Evolutionary conservation across 2,888 invertebrate genomes (phyloP), one percentile per base, ranked within the genome.

Genomic region (Troides oblongomaculatus): DNA sequence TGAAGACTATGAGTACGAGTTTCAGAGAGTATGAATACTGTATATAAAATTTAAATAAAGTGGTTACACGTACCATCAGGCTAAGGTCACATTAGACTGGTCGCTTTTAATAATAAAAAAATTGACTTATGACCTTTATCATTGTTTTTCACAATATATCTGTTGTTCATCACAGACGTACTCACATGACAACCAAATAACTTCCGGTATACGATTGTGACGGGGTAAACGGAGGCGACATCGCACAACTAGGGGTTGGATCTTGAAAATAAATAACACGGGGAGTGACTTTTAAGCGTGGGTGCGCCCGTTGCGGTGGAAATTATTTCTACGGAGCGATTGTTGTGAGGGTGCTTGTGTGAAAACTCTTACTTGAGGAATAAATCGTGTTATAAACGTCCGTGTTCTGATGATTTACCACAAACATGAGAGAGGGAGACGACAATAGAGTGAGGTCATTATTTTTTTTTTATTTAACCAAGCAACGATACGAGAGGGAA

Each of bases 241-340:
- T 36, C 18, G 36, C 63, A 58, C 21, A 68, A 68, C 62, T 68
- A 59, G 30, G 12, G 46, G 63, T 50, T 18, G 57, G 62, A 58
- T 68, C 25, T 67, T 56, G 67, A 62, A 50, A 68, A 58, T 68
- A 68, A 68, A 68, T 59, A 68, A 68, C 21, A 36, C 61, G 12
- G n/a, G n/a, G n/a, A 17, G 25, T 25, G 62, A 67, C 7, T 62
- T 66, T 66, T 59, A 18, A 21, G n/a, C 58, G 18, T 50, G 30
- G 36, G 58, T 46, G 58, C 62, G 50, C 58, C 25, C 25, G 43
- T 43, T 63, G 57, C 21, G 58, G 58, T 21, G 8, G 14, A 62
- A 43, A 36, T 66, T 66, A 65, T 64, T 30, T 21, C 39, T 46
- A 5, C 25, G 30, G 56, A 0, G 50, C 50, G 58, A 1, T 21